Conservation (phyloP, 2,888 invertebrate species). For the Xestia sexstrigata region DNA sequence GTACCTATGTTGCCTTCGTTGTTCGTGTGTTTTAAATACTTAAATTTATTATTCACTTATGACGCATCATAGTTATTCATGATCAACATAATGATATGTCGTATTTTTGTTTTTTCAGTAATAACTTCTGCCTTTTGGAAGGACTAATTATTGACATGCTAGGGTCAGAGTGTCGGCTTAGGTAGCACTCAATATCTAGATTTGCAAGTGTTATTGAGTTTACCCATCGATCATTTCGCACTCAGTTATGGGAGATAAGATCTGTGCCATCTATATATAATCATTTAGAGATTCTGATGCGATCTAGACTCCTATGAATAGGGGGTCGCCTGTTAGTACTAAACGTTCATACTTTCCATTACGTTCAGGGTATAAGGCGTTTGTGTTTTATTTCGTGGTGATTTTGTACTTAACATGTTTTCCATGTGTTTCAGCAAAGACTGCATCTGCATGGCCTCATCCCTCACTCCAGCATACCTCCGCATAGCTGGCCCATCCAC, state of each 20-base stretch:
- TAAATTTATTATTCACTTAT: neutral
- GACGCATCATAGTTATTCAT: neutral
- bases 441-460: conserved; percentile 92
- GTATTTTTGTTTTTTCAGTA: neutral
- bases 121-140: neutral
- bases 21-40: neutral
- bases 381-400: neutral
- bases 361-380: neutral
- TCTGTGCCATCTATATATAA: neutral
- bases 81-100: neutral
- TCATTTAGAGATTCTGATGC: neutral
- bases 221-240: neutral
- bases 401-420: neutral
- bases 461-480: conserved; percentile 93
- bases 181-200: neutral
- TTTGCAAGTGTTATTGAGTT: neutral
- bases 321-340: neutral
- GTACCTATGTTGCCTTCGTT: neutral
- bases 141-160: neutral
- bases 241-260: neutral
- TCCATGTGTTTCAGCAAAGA: conserved; percentile 84
- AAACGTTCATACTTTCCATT: neutral
- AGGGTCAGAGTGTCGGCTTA: neutral
- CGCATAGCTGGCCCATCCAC: conserved; percentile 93
- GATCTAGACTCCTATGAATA: too few relatives aligned